Evolutionary conservation across 2,888 invertebrate genomes (phyloP), one percentile per base, ranked within the genome.

Genomic region (Monochamus alternatus): DNA sequence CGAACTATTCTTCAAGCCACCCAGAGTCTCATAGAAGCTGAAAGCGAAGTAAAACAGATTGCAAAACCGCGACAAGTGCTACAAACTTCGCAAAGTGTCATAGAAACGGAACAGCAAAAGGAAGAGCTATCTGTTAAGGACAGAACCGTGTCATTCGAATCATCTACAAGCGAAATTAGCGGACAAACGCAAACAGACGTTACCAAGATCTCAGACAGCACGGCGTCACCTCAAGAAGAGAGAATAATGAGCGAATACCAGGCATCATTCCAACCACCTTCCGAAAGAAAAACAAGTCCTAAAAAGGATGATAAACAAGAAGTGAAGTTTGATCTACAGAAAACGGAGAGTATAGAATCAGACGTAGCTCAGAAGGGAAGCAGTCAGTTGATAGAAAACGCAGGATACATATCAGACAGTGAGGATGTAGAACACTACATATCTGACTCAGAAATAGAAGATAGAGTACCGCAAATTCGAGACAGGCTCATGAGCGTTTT

Each of bases 401-500:
- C 86, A 3, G 89, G 89, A 3, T 89, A 89, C 74, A 88, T 89
- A 60, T 89, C 89, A 14, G 89, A 89, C 76, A 87, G 88, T 74
- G 88, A 88, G 76, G 89, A 89, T 76, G 88, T 89, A 14, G 89
- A 89, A 81, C 87, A 88, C 72, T 88, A 88, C 72, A 89, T 88
- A 68, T 89, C 89, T 5, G 88, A 89, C 80, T 88, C 88, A 3
- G 89, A 89, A 85, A 89, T 89, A 73, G 88, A 88, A 82, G 89
- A 89, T 75, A 80, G 89, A 77, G 88, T 89, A 9, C 88, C 89
- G 30, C 89, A 89, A 82, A 88, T 89, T 70, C 80, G 89, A 66
- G 88, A 88, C 74, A 80, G 89, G 58, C 88, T 89, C 79, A 89
- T 89, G 89, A 89, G 89, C 75, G 88, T 89, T 5, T 88, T 88